These are phyloP conservation scores for Isurus oxyrinchus DNA, from an alignment of 2,113 vertebrate species.

Conservation along the genomic window DNA sequence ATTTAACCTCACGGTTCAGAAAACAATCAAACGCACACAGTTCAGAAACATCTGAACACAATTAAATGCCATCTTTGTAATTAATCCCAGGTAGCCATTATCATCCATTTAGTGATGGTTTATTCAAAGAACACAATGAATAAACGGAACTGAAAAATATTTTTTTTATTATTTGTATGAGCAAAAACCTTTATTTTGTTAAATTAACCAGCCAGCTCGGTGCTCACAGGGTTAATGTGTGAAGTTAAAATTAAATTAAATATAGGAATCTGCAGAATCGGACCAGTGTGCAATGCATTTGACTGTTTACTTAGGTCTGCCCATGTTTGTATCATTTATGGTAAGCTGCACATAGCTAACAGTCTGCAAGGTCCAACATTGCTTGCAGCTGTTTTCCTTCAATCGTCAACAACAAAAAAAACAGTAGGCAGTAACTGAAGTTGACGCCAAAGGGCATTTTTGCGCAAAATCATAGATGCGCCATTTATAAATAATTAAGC, in stretches of 20 bases:
- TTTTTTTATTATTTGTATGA: background rate
- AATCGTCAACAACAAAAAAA: background rate
- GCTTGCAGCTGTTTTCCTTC: conserved; percentile 32
- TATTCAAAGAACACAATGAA: background rate
- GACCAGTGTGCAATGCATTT: background rate
- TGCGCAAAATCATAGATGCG: background rate
- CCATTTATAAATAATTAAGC: conserved; percentile 21
- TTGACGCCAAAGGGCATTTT: background rate
- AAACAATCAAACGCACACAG: background rate
- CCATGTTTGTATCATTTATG: conserved; percentile 20
- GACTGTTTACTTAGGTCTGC: background rate
- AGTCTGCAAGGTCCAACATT: conserved; percentile 27
- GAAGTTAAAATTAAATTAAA: background rate
- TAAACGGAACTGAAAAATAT: background rate
- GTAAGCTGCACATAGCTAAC: conserved; percentile 17
- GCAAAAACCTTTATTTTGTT: background rate
- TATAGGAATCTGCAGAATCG: background rate
- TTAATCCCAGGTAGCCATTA: background rate
- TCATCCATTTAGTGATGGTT: background rate
- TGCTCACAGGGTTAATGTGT: background rate
- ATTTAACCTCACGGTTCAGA: background rate
- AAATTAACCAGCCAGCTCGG: background rate
- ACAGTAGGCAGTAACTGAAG: background rate
- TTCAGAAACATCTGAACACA: background rate
- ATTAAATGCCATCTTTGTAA: background rate